Conservation (phyloP, 2,113 vertebrate species). For the Muscicapa adusta region DNA sequence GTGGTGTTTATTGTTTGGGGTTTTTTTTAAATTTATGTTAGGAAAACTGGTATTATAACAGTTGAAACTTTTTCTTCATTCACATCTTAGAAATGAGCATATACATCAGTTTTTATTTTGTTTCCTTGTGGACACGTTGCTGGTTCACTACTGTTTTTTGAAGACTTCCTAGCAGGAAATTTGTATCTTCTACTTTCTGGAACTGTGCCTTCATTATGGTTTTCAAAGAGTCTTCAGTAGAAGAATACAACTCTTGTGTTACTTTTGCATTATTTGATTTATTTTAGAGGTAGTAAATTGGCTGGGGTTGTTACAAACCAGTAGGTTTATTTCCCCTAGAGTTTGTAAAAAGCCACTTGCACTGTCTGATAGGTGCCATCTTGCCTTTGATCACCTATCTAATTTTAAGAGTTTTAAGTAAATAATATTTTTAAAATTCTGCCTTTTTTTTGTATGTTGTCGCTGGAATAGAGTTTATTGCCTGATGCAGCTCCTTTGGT, state of each 20-base stretch:
- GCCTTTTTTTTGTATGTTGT: not conserved
- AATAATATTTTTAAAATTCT: not conserved
- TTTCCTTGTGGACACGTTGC: not conserved
- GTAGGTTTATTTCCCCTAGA: not conserved
- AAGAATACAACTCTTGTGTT: not conserved
- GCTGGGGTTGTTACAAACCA: not conserved
- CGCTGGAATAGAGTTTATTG: not conserved
- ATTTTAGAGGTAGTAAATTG: not conserved
- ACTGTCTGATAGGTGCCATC: not conserved
- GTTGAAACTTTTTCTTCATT: not conserved
- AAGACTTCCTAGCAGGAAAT: not conserved
- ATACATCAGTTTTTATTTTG: not conserved
- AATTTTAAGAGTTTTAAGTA: not conserved
- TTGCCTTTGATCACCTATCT: not conserved
- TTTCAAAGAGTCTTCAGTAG: not conserved
- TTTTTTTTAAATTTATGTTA: not conserved
- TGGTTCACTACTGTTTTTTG: not conserved
- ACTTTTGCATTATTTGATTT: not conserved
- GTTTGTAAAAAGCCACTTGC: not conserved
- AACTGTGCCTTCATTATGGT: not conserved
- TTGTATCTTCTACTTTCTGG: not conserved
- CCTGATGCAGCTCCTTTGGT: not conserved
- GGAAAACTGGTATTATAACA: not conserved
- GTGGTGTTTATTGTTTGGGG: not conserved
- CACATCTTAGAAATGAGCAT: not conserved